These are phyloP conservation scores for Radopholus similis DNA, from an alignment of 1,140 invertebrate species.

Conservation along the genomic window DNA sequence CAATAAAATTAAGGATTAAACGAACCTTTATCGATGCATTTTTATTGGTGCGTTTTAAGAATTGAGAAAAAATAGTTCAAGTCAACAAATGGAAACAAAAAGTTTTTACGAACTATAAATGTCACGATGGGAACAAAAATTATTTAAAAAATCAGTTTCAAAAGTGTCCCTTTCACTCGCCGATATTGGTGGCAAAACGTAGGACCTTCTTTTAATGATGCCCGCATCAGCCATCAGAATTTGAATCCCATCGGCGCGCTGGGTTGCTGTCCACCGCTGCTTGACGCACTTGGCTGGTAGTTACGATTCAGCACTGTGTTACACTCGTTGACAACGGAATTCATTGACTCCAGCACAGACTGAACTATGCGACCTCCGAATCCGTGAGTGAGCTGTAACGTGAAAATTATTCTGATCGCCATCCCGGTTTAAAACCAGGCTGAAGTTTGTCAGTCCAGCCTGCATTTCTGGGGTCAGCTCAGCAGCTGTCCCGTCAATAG, in stretches of 20 bases:
- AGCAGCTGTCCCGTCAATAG: not conserved
- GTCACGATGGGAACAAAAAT: not conserved
- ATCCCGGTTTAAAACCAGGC: not conserved
- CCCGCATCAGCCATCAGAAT: too few species aligned
- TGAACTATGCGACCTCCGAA: not conserved
- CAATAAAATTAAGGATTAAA: too few species aligned
- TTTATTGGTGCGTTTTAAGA: too few species aligned
- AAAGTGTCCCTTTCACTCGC: not conserved
- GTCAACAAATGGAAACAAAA: not conserved
- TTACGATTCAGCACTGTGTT: not conserved
- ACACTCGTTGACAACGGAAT: not conserved
- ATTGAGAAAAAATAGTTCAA: too few species aligned
- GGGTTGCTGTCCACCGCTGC: too few species aligned
- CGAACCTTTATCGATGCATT: too few species aligned
- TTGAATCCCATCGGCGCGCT: too few species aligned
- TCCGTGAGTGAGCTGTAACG: not conserved
- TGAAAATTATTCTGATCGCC: not conserved
- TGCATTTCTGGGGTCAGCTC: not conserved
- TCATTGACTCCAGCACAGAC: not conserved
- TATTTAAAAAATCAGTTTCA: not conserved
- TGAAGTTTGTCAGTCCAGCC: not conserved
- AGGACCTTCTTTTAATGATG: too few species aligned
- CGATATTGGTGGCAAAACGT: too few species aligned
- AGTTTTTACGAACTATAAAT: not conserved
- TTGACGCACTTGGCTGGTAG: too few species aligned